Percentiles rank a stretch among this genome's conserved stretches.
These are phyloP conservation scores for Drosophila prolongata DNA, from an alignment of 2,888 invertebrate species.

Conservation along the genomic window DNA sequence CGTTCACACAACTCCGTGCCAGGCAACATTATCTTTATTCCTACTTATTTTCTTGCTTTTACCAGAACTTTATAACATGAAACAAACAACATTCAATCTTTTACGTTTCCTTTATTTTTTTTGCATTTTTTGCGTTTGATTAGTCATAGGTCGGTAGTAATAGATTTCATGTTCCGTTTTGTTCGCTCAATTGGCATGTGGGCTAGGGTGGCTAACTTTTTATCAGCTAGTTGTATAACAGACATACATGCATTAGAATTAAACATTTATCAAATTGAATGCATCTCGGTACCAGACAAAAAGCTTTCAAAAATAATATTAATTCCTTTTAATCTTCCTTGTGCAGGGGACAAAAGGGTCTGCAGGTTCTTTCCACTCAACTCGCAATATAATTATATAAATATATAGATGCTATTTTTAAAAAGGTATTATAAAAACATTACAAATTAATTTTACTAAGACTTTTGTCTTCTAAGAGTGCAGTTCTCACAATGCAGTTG, in stretches of 20 bases:
- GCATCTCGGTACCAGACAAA: conserved; percentile 73
- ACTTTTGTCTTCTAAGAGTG: not conserved
- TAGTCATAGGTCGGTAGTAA: conserved; percentile 45
- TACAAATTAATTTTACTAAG: conserved; percentile 22
- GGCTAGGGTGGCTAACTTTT: conserved; percentile 52
- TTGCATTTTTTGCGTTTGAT: conserved; percentile 19
- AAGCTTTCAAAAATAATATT: conserved; percentile 61
- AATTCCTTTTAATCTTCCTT: conserved; percentile 30
- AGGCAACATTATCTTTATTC: conserved; percentile 12
- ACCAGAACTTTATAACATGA: conserved; percentile 51
- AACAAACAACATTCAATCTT: conserved; percentile 66
- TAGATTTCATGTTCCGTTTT: conserved; percentile 32
- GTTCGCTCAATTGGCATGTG: conserved; percentile 47
- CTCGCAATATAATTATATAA: conserved; percentile 18
- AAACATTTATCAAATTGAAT: conserved; percentile 74
- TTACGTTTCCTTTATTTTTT: conserved; percentile 2
- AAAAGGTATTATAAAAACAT: conserved; percentile 71
- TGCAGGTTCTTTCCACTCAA: conserved; percentile 27
- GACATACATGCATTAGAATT: conserved; percentile 47
- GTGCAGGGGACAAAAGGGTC: conserved; percentile 53
- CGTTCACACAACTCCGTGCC: conserved; percentile 27
- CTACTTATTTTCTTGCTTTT: conserved; percentile 16
- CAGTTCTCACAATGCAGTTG: conserved; percentile 5
- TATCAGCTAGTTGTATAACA: conserved; percentile 5
- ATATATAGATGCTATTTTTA: conserved; percentile 38